Percentiles rank a stretch among this genome's conserved stretches.
Conservation (phyloP, 2,797 vertebrate species). For the Poeciliopsis paucimaculata region DNA sequence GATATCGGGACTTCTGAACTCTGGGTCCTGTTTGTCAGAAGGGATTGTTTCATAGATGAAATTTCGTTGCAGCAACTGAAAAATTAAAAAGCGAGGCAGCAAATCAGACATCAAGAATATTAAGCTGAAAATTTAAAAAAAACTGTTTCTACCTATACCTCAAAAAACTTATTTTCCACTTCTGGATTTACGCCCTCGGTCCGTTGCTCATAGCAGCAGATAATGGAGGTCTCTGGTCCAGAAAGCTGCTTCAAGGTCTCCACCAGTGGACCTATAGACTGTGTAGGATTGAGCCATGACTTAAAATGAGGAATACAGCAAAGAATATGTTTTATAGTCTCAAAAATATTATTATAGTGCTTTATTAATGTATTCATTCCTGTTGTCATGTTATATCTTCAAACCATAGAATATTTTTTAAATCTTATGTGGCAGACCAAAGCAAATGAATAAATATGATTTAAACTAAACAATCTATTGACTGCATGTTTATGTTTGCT, state of each 20-base stretch:
- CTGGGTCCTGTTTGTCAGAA: slow-evolving; percentile 89
- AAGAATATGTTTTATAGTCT: neutral
- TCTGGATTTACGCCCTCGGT: slow-evolving; percentile 93
- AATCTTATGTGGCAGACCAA: neutral
- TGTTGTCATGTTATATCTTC: neutral
- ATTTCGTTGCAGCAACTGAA: slow-evolving; percentile 87
- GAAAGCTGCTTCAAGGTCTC: slow-evolving; percentile 90
- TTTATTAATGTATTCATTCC: neutral
- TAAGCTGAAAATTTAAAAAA: neutral
- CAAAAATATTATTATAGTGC: neutral
- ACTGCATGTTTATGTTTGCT: neutral
- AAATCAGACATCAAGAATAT: neutral
- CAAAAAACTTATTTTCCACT: slow-evolving; percentile 91
- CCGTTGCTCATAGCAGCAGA: slow-evolving; percentile 97
- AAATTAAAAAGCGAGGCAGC: slow-evolving; percentile 30
- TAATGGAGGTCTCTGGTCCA: slow-evolving; percentile 87
- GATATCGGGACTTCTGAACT: slow-evolving; percentile 94
- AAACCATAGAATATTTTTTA: neutral
- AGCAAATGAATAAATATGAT: neutral
- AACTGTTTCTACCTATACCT: slow-evolving; percentile 77
- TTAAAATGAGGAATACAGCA: neutral
- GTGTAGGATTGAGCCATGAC: slow-evolving; percentile 53
- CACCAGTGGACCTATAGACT: slow-evolving; percentile 92
- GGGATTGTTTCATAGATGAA: slow-evolving; percentile 90
- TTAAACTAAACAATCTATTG: neutral